Percentiles rank a stretch among this genome's conserved stretches.
Evolutionary conservation across 2,797 vertebrate genomes (phyloP).

Genomic region (Pterois miles): DNA sequence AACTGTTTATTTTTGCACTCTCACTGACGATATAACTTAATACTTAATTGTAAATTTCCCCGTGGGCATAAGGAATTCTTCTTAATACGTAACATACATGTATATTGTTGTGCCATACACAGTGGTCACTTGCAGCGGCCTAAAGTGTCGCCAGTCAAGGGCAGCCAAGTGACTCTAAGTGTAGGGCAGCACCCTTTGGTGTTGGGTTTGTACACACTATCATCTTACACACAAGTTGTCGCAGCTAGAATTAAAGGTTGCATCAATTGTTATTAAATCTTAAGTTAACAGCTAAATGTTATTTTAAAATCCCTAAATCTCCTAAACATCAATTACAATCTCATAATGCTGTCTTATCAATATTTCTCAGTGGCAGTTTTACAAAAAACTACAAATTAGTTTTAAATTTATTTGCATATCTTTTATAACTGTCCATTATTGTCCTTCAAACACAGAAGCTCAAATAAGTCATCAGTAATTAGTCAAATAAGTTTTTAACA

Average conservation of each 20-base stretch:
- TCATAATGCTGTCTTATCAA: background rate
- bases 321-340: background rate
- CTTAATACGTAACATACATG: too few species aligned
- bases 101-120: background rate
- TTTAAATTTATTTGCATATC: background rate
- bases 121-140: background rate
- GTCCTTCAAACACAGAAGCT: background rate
- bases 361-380: background rate
- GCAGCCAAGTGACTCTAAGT: background rate
- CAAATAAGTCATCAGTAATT: background rate
- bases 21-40: background rate
- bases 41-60: too few species aligned
- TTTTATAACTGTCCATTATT: background rate
- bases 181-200: slow-evolving; percentile 1
- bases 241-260: background rate
- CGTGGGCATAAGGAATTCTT: too few species aligned
- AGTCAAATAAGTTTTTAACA: background rate
- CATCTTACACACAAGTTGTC: background rate
- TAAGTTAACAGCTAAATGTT: background rate
- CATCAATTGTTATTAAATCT: slow-evolving; percentile 7
- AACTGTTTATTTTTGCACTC: background rate
- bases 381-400: background rate
- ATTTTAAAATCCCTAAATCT: slow-evolving; percentile 1
- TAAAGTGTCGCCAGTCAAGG: background rate
- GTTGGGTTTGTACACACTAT: slow-evolving; percentile 10